phyloP scores from a whole-genome alignment of 30 jellyfish, hydroid and myxozoan genomes.

The Clytia hemisphaerica region DNA sequence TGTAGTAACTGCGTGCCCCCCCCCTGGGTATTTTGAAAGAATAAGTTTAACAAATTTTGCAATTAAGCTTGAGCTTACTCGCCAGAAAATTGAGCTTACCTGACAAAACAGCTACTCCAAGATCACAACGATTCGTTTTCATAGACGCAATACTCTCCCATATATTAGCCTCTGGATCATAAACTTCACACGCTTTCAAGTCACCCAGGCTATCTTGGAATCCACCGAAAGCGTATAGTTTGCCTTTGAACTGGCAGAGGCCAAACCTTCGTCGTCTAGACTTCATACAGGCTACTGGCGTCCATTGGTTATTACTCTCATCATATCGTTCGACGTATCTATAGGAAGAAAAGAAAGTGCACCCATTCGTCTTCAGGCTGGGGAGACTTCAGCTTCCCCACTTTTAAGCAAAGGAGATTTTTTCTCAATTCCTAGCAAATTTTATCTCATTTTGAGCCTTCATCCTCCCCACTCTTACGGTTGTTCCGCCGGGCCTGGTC shows the following conservation, averaged over 20 bases:
- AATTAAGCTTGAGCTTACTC: no score
- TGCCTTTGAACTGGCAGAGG: conserved; percentile 36
- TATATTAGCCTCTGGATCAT: conserved; percentile 26
- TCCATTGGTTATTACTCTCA: conserved; percentile 55
- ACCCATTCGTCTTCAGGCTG: no score
- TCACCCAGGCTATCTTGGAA: conserved; percentile 80
- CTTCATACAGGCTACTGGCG: conserved; percentile 55
- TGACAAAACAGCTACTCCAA: conserved; percentile 76
- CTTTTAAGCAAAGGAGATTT: no score
- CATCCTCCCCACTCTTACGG: no score
- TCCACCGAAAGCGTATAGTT: conserved; percentile 89
- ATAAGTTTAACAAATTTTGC: no score
- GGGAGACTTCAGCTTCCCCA: no score
- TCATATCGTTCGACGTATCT: conserved; percentile 78
- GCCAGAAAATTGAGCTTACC: conserved; percentile 24
- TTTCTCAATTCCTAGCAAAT: no score
- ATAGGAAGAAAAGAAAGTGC: no score
- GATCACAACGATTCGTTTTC: conserved; percentile 76
- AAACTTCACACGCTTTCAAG: conserved; percentile 59
- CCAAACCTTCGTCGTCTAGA: conserved; percentile 81
- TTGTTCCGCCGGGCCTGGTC: no score
- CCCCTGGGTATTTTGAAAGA: no score
- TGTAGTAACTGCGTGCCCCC: no score
- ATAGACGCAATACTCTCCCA: conserved; percentile 76
- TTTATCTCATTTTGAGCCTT: no score